phyloP scores from a whole-genome alignment of 2,888 invertebrate genomes.

The Mimumesa dahlbomi region DNA sequence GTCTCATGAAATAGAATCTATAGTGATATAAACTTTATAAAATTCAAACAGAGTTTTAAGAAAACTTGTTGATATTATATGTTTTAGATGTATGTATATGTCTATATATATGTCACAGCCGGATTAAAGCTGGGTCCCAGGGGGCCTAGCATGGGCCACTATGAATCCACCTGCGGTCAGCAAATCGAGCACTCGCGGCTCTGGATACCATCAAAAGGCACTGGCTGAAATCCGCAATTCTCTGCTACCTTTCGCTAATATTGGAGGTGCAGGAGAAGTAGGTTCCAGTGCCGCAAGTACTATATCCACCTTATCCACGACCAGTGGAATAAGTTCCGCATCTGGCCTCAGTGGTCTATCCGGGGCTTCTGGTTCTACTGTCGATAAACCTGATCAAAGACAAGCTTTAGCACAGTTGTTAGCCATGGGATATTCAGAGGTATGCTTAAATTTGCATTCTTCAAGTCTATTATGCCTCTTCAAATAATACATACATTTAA shows the following conservation, averaged over 20 bases:
- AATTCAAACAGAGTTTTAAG: constrained; percentile 6
- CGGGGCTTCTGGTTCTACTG: constrained; percentile 83
- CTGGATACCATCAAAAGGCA: constrained; percentile 93
- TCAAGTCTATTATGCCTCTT: not conserved
- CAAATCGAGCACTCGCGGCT: constrained; percentile 86
- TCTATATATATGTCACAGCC: constrained; percentile 74
- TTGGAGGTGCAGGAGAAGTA: constrained; percentile 84
- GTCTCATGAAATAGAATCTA: too few species aligned
- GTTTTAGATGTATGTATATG: constrained; percentile 59
- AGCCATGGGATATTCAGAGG: constrained; percentile 89
- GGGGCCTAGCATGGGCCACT: constrained; percentile 81
- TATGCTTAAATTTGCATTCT: constrained; percentile 69
- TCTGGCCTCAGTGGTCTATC: constrained; percentile 83
- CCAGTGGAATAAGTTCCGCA: constrained; percentile 84
- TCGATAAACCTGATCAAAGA: constrained; percentile 85
- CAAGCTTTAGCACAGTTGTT: constrained; percentile 86
- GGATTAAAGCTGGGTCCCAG: constrained; percentile 79
- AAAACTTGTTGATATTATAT: constrained; percentile 31
- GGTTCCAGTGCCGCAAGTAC: constrained; percentile 90
- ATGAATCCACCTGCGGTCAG: constrained; percentile 82
- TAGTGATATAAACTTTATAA: not conserved
- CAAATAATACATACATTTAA: too few species aligned
- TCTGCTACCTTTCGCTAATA: constrained; percentile 89
- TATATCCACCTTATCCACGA: constrained; percentile 84
- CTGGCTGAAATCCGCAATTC: constrained; percentile 93